phyloP scores from a whole-genome alignment of 2,797 vertebrate species.

The Podarcis siculus region DNA sequence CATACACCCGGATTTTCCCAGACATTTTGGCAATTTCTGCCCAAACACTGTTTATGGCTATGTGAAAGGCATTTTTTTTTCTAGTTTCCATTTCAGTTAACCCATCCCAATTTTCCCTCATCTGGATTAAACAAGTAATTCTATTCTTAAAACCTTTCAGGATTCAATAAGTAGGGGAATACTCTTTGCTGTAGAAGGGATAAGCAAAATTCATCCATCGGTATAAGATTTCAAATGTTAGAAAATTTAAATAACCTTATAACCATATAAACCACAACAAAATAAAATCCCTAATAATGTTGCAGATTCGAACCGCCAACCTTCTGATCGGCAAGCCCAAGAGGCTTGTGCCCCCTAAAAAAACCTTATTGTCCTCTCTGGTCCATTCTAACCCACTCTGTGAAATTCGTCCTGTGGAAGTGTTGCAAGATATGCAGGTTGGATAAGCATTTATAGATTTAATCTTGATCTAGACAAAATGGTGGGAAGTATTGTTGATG shows the following conservation, averaged over 20 bases:
- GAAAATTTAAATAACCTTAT: background rate
- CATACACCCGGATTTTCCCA: too few species aligned
- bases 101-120: background rate
- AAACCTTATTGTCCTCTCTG: background rate
- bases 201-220: background rate
- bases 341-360: too few species aligned
- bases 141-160: constrained; percentile 23
- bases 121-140: constrained; percentile 14
- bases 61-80: background rate
- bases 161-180: background rate
- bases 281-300: background rate
- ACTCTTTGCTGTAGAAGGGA: background rate
- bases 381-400: background rate
- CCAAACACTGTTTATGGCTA: background rate
- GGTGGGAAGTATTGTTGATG: background rate
- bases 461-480: too few species aligned
- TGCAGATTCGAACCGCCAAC: too few species aligned
- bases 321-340: too few species aligned
- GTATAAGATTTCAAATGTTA: background rate
- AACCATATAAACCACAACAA: background rate
- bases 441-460: background rate
- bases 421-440: background rate
- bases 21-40: too few species aligned
- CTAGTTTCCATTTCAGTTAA: constrained; percentile 18
- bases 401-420: background rate